A percentile compares a stretch with the other conserved stretches of the same genome.
phyloP scores from a whole-genome alignment of 1,140 invertebrate genomes.

The Scylla paramamosain region DNA sequence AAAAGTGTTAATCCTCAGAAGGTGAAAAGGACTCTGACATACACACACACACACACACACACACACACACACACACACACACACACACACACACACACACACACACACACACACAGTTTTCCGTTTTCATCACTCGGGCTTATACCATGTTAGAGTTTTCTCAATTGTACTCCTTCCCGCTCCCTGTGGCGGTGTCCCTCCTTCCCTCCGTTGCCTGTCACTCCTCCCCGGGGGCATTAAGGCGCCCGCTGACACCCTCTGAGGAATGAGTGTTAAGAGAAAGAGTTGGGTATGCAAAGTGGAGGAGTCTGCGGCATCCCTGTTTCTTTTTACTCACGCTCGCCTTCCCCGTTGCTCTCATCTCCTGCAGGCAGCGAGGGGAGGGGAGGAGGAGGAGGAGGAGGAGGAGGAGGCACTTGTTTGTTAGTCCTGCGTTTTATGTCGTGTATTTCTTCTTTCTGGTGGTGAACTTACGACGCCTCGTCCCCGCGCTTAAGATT shows the following conservation, averaged over 20 bases:
- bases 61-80: too few relatives aligned
- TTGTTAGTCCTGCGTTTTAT: slow-evolving; percentile 3
- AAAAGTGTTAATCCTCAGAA: too few relatives aligned
- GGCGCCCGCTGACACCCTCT: slow-evolving; percentile 6
- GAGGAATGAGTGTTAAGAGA: slow-evolving; percentile 7
- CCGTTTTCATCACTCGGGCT: too few relatives aligned
- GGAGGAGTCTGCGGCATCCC: background rate
- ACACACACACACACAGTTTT: too few relatives aligned
- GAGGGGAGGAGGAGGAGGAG: background rate
- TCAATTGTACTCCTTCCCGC: too few relatives aligned
- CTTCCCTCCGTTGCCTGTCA: background rate
- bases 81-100: too few relatives aligned
- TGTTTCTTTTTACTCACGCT: background rate
- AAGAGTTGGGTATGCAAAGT: background rate
- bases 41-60: too few relatives aligned
- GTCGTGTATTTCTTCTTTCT: background rate
- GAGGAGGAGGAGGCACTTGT: background rate
- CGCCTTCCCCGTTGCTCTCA: background rate
- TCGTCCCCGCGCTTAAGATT: background rate
- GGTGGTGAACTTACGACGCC: background rate
- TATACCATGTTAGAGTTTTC: too few relatives aligned
- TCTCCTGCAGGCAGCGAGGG: background rate
- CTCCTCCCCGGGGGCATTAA: background rate
- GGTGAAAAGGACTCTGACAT: too few relatives aligned
- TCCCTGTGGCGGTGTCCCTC: background rate